Percentiles rank a stretch among this genome's conserved stretches.
phyloP scores from a whole-genome alignment of 92 coral and sea anemone genomes.

The Blastomussa wellsi region DNA sequence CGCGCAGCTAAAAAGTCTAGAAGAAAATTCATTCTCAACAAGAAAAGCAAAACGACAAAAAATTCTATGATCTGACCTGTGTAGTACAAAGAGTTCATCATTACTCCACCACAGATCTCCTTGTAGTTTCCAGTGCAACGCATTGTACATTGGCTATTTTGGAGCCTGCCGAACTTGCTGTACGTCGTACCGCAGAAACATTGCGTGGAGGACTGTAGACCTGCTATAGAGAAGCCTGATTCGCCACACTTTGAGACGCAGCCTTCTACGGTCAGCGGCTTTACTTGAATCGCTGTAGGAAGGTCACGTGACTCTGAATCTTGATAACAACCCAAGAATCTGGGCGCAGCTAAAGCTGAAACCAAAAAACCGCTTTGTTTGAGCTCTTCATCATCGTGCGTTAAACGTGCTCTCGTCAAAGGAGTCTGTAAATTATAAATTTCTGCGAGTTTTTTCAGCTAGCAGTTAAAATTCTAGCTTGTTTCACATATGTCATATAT shows the following conservation, averaged over 20 bases:
- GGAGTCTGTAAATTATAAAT: no score
- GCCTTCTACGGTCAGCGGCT: constrained; percentile 74
- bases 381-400: no score
- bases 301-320: constrained; percentile 71
- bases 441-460: no score
- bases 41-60: neutral
- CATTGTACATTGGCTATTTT: constrained; percentile 67
- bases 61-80: constrained; percentile 66
- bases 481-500: no score
- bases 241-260: constrained; percentile 70
- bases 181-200: constrained; percentile 81
- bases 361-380: neutral
- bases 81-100: constrained; percentile 80
- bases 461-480: no score
- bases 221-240: constrained; percentile 78
- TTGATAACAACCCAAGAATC: constrained; percentile 76
- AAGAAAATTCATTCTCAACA: neutral
- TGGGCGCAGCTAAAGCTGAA: constrained; percentile 44
- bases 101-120: constrained; percentile 90
- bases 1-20: no score
- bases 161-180: constrained; percentile 81
- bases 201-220: constrained; percentile 74
- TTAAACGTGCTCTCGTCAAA: no score
- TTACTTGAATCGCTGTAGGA: constrained; percentile 44
- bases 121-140: constrained; percentile 69